Evolutionary conservation across 2,888 invertebrate species (phyloP), one percentile per base, ranked within the genome.

Genomic region (Camptogramma bilineatum): DNA sequence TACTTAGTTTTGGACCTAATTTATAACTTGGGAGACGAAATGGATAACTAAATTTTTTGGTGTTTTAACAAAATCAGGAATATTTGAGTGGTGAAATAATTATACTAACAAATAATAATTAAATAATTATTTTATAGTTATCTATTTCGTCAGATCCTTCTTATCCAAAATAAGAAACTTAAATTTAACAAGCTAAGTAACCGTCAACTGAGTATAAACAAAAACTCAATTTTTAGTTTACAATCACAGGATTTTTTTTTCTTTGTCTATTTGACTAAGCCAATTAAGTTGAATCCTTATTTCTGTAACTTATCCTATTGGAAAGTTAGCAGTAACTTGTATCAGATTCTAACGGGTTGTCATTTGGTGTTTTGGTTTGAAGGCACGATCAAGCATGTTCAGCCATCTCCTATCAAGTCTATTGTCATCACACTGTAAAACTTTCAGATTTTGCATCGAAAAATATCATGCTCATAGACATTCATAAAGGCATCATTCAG

Each of bases 211-310:
- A 72, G 66, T 60, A 59, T 66, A 70, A 72, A 72, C 72, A 72
- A 75, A 70, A 71, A 72, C 65, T 72, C 68, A 72, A 71, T 71
- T 70, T 69, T 62, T 63, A 68, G 64, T 69, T 62, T 68, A 71
- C 69, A 73, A 69, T 73, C 73, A 75, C 74, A 74, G 71, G 70
- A 59, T 66, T 64, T 64, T 51, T 66, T 66, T 17, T 69, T 72
- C 70, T 72, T 72, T 70, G 70, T 68, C 63, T 67, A 52, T 60
- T 70, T 69, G 72, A 72, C 70, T 72, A 64, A 70, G 72, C 67
- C 70, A 69, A 70, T 70, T 54, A 51, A 52, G 53, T 62, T 21
- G 61, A 64, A 55, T 55, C 58, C 54, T 34, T 48, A 50, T 55
- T 56, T 53, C 17, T 34, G 42, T 19, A 54, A 51, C 53, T 57